phyloP scores from a whole-genome alignment of 2,888 invertebrate genomes.

The Nomada ferruginata region DNA sequence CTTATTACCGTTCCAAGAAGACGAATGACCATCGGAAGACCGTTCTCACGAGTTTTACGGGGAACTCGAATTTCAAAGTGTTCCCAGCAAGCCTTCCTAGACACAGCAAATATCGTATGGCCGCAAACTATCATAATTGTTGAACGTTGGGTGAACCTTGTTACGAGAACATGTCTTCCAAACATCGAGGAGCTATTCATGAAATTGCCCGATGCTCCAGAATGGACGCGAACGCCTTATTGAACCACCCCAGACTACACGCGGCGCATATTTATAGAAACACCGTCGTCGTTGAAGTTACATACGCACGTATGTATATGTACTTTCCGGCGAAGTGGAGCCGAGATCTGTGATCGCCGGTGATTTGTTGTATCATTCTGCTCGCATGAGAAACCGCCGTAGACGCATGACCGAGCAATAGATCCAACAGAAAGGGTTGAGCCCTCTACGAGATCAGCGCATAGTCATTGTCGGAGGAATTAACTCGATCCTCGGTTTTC shows the following conservation, averaged over 20 bases:
- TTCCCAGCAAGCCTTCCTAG: neutral
- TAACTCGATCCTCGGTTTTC: conserved; percentile 45
- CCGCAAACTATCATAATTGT: too few species aligned
- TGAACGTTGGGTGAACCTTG: too few species aligned
- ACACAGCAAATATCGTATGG: neutral
- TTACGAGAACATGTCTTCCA: neutral
- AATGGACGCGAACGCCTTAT: conserved; percentile 48
- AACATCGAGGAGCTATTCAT: conserved; percentile 2
- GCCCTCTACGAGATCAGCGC: conserved; percentile 25
- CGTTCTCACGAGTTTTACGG: conserved; percentile 26
- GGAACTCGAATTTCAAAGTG: neutral
- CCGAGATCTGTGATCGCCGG: conserved; percentile 54
- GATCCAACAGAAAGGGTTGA: conserved; percentile 11
- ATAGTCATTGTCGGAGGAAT: conserved; percentile 37
- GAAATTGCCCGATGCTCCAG: conserved; percentile 25
- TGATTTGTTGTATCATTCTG: conserved; percentile 17
- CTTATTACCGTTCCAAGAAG: conserved; percentile 38
- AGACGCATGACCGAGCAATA: too few species aligned
- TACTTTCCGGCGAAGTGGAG: conserved; percentile 42
- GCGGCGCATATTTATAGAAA: conserved; percentile 56
- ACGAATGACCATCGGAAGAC: neutral
- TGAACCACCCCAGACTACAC: conserved; percentile 41
- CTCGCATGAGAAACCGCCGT: neutral
- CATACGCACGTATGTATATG: too few species aligned
- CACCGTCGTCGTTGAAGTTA: conserved; percentile 45